Base-by-base conservation (phyloP, 2,113 vertebrate species). In the Sialia sialis region DNA sequence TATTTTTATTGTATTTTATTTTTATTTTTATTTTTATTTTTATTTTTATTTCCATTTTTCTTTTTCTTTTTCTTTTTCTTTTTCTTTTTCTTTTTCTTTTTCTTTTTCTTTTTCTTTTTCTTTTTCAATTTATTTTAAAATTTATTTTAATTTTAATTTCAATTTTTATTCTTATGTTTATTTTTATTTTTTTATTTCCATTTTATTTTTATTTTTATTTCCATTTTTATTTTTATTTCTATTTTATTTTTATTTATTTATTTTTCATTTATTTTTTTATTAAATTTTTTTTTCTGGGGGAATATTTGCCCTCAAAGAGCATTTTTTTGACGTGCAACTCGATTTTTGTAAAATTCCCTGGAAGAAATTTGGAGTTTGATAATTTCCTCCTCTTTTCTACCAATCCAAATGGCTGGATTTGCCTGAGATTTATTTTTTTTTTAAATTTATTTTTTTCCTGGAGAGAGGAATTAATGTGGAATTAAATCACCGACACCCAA, bases 351-450 rank as follows among this genome's bases (percentile, higher is more conserved):
- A 2, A 22, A 38, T n/a, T 66, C 25, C 4, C 56, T 20, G 30
- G 22, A 59, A 76, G 38, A 41, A 10, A 8, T 54, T 25, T 13
- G 0, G 18, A 4, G 0, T 7, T 67, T 2, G 41, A 10, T n/a
- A 27, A 8, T 59, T 66, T 13, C 51, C 36, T 80, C 67, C 67
- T 56, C 2, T 72, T n/a, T 39, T 59, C 69, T 26, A 1, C 4
- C 7, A 2, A 84, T 29, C 16, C 62, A 54, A 84, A 49, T 15
- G 15, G 0, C 16, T 52, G 1, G 6, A 14, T 73, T 78, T 78
- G 7, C 18, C 63, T 18, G 43, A 6, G 48, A 26, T 64, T 79
- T 75, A 39, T 26, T 51, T 51, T 51, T 51, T 27, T 49, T 70
- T 43, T 70, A n/a, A n/a, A n/a, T n/a, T n/a, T n/a, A n/a, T n/a